Evolutionary conservation across 1,140 invertebrate genomes (phyloP).

Genomic region (Lineus longissimus): DNA sequence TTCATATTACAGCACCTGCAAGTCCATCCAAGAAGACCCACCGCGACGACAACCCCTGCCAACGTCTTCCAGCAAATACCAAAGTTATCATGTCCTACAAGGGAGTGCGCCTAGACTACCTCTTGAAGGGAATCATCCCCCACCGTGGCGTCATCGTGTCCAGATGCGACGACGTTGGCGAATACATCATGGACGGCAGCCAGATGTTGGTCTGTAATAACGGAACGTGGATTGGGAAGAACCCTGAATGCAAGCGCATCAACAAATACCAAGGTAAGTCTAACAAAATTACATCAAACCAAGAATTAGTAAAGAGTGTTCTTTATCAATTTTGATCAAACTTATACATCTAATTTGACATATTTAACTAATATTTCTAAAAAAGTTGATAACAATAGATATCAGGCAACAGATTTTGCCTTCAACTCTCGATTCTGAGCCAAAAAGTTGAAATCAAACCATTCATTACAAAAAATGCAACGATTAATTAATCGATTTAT

Average conservation of each 20-base stretch:
- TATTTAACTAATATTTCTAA: no score
- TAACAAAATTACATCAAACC: no score
- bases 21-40: not conserved
- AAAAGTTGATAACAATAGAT: no score
- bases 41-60: not conserved
- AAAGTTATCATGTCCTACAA: not conserved
- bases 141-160: not conserved
- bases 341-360: no score
- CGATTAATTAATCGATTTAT: not conserved
- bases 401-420: no score
- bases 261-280: no score
- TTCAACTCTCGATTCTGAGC: not conserved
- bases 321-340: no score
- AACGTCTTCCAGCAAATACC: not conserved
- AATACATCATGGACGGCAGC: not conserved
- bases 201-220: not conserved
- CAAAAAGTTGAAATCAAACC: not conserved
- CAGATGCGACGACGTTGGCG: not conserved
- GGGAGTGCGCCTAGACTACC: not conserved
- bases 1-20: not conserved
- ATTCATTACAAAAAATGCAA: not conserved
- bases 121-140: not conserved
- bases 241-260: no score
- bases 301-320: no score
- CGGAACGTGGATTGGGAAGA: not conserved